Evolutionary conservation across 1,140 invertebrate species (phyloP), one percentile per base, ranked within the genome.

Genomic region (Rhysida immarginata): DNA sequence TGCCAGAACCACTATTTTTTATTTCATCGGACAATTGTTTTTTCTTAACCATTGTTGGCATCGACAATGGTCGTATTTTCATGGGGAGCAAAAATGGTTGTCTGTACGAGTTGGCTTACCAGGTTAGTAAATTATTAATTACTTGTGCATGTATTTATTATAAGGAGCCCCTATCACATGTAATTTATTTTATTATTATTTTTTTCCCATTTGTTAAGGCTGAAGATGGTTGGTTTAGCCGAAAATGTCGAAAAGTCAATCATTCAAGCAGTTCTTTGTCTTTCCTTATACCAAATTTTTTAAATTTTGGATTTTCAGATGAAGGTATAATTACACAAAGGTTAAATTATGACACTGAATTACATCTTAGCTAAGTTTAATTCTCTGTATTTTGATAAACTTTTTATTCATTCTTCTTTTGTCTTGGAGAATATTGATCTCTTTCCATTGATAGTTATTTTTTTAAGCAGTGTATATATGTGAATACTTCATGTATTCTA

Each of bases 81-180:
- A 79, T 97, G 65, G 93, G 93, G 24, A 91, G 87, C 41, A 87
- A 84, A 71, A 92, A 98, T 76, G 93, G 95, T 14, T 87, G 82
- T 62, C 70, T 99, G 1, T 97, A 89, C 78, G 96, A 99, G 81
- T 82, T 98, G 62, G 79, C 79, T 63, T 99, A 99, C 75, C 87
- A 92, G 75, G 87, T 87, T 74, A 53, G 23, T 58, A 54, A 21
- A 11, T n/a, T 25, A 44, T 11, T 41, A 57, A 35, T 0, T 45
- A 11, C 20, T 20, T 46, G 8, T 46, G 20, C n/a, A n/a, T n/a
- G n/a, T n/a, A n/a, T n/a, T n/a, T n/a, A n/a, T n/a, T n/a, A n/a
- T n/a, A n/a, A n/a, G n/a, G n/a, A n/a, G n/a, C n/a, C n/a, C n/a
- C n/a, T 41, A 13, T 41, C 35, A 41, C n/a, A 13, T 41, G 11